Percentiles rank a stretch among this genome's conserved stretches.
Evolutionary conservation across 2,113 vertebrate species (phyloP).

Genomic region (Rattus rattus): DNA sequence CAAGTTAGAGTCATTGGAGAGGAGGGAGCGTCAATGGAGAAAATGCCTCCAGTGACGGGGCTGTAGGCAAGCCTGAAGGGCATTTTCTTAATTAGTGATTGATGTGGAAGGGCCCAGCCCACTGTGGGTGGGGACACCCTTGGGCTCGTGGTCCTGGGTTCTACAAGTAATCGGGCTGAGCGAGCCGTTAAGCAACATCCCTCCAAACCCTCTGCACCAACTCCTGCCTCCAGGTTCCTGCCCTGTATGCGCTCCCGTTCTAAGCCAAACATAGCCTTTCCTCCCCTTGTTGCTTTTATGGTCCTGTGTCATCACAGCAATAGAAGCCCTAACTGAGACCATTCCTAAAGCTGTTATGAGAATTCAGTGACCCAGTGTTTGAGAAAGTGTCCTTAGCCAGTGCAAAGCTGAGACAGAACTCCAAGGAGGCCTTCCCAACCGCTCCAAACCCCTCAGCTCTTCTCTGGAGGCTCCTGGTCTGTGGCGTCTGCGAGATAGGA

Average conservation of each 20-base stretch:
- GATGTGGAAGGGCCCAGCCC: not conserved
- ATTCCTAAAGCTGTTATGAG: not conserved
- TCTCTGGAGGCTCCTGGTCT: not conserved
- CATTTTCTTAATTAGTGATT: not conserved
- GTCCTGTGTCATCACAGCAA: not conserved
- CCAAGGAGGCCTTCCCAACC: not conserved
- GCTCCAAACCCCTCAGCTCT: not conserved
- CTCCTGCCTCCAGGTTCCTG: not conserved
- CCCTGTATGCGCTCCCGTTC: not conserved
- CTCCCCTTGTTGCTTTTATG: not conserved
- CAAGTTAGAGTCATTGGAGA: not conserved
- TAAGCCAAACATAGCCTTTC: not conserved
- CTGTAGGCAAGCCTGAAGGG: not conserved
- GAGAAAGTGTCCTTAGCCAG: not conserved
- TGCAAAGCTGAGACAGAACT: not conserved
- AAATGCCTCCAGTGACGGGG: not conserved
- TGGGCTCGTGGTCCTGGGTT: not conserved
- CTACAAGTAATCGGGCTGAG: not conserved
- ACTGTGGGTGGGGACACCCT: no score
- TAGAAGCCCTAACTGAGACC: not conserved
- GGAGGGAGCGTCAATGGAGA: not conserved
- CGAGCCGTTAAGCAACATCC: not conserved
- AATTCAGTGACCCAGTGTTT: not conserved
- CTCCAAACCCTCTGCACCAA: not conserved
- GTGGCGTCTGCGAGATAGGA: not conserved